Evolutionary conservation across 2,888 invertebrate genomes (phyloP).

Genomic region (Monoplex corrugatus): DNA sequence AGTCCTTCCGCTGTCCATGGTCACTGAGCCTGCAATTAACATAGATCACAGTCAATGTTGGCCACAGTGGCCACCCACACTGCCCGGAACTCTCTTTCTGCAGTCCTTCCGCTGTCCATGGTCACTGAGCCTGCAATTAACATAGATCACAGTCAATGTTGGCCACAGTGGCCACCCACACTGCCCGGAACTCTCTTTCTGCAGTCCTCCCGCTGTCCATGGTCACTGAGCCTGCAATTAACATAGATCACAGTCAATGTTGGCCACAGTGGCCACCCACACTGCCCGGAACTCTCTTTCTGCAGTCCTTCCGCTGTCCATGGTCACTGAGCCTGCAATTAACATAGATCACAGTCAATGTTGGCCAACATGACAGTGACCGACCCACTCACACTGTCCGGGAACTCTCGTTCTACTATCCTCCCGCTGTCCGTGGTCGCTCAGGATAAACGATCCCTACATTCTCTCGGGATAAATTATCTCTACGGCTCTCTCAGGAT

Average conservation of each 20-base stretch:
- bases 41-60: slow-evolving; percentile 70
- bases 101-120: no score
- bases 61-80: slow-evolving; percentile 76
- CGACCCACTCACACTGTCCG: no score
- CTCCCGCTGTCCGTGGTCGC: no score
- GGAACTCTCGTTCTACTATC: no score
- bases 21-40: neutral
- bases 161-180: neutral
- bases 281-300: slow-evolving; percentile 71
- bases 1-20: neutral
- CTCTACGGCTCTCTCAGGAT: no score
- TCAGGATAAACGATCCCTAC: no score
- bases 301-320: neutral
- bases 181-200: no score
- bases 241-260: slow-evolving; percentile 47
- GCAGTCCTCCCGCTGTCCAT: no score
- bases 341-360: neutral
- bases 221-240: no score
- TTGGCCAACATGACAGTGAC: neutral
- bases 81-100: slow-evolving; percentile 75
- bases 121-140: no score
- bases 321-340: neutral
- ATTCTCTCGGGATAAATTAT: no score
- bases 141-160: neutral
- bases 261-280: slow-evolving; percentile 76